These are phyloP conservation scores for Diabrotica virgifera DNA, from an alignment of 1,140 invertebrate genomes.

Conservation along the genomic window DNA sequence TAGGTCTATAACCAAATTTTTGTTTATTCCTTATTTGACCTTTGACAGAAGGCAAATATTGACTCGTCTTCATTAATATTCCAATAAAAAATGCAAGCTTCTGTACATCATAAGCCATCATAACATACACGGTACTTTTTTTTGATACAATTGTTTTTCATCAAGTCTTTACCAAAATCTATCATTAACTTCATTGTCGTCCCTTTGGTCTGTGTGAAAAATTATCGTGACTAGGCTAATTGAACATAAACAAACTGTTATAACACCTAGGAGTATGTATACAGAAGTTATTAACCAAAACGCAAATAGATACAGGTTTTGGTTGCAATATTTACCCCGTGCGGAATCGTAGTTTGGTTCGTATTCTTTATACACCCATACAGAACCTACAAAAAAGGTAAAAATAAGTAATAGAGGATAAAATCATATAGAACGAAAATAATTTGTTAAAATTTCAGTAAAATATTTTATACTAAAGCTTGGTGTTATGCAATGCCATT, in stretches of 20 bases:
- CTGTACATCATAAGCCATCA: no score
- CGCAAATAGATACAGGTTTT: slow-evolving; percentile 63
- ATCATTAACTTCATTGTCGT: slow-evolving; percentile 26
- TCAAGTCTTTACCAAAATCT: slow-evolving; percentile 21
- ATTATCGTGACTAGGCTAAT: slow-evolving; percentile 54
- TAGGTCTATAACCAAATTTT: no score
- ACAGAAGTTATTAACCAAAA: slow-evolving; percentile 65
- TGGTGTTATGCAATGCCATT: no score
- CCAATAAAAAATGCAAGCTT: no score
- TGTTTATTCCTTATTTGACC: no score
- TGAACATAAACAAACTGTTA: slow-evolving; percentile 57
- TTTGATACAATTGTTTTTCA: no score
- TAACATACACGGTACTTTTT: no score
- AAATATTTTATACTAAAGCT: no score
- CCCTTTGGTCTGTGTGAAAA: slow-evolving; percentile 45
- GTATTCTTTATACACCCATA: slow-evolving; percentile 66
- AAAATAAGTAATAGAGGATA: neutral
- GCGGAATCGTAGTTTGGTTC: slow-evolving; percentile 58
- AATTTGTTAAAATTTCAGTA: no score
- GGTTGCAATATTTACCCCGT: slow-evolving; percentile 58
- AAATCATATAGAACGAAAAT: no score
- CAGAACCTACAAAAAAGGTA: slow-evolving; percentile 52
- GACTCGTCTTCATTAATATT: no score
- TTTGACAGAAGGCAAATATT: no score
- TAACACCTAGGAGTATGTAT: slow-evolving; percentile 57